phyloP scores from a whole-genome alignment of 2,113 vertebrate genomes.

The Apaloderma vittatum region DNA sequence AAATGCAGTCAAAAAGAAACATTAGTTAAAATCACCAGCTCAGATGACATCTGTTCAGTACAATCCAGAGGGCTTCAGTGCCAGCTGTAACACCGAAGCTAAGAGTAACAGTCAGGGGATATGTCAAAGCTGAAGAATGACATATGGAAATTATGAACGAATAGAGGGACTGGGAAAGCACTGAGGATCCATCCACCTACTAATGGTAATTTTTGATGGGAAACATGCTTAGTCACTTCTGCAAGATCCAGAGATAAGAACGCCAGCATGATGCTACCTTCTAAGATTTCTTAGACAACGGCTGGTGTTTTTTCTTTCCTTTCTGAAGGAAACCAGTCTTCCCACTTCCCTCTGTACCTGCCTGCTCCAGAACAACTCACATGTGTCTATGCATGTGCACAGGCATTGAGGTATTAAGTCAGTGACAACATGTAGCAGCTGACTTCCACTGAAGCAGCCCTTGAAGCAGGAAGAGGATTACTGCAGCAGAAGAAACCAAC shows the following conservation, averaged over 20 bases:
- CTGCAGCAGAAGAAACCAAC: neutral
- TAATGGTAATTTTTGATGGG: neutral
- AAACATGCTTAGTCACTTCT: slow-evolving; percentile 13
- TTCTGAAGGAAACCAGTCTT: neutral
- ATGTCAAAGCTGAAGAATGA: neutral
- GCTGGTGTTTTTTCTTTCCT: neutral
- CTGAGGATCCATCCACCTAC: neutral
- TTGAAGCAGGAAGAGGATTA: neutral
- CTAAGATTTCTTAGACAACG: neutral
- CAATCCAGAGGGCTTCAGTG: neutral
- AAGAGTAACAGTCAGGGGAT: neutral
- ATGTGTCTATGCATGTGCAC: rapidly evolving
- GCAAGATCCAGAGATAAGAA: neutral
- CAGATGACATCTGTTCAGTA: slow-evolving; percentile 26
- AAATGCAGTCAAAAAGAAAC: neutral
- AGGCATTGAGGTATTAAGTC: neutral
- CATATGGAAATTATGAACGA: slow-evolving; percentile 36
- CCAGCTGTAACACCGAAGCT: slow-evolving; percentile 27
- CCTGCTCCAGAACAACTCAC: neutral
- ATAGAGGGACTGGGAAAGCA: neutral
- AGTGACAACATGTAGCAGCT: neutral
- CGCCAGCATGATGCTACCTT: neutral
- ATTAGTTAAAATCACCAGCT: slow-evolving; percentile 7
- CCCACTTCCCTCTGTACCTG: rapidly evolving
- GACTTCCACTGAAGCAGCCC: neutral